phyloP scores from a whole-genome alignment of 37 sponge, comb jelly and placozoan genomes.

The Axinella damicornis region DNA sequence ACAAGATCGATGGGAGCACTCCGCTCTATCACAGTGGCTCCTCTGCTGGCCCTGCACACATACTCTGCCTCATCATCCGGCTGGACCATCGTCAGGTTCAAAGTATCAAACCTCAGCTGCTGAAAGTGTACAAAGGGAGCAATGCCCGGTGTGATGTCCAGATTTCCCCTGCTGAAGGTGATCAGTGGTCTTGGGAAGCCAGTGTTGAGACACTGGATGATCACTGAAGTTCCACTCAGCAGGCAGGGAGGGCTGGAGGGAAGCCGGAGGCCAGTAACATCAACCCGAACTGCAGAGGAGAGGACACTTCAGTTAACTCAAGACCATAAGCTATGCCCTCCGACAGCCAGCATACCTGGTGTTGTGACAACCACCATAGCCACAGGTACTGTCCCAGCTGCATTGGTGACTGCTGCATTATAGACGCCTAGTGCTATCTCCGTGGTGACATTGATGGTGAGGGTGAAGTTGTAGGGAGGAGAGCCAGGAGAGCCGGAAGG shows the following conservation, averaged over 20 bases:
- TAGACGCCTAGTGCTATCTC: slow-evolving; percentile 28
- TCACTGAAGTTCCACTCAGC: slow-evolving; percentile 1
- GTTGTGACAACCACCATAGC: slow-evolving; percentile 2
- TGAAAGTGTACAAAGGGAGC: background rate
- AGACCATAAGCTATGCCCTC: too few species aligned
- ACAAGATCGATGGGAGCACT: background rate
- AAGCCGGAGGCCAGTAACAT: background rate
- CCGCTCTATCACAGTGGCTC: too few species aligned
- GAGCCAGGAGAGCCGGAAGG: background rate
- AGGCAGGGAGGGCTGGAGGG: slow-evolving; percentile 9
- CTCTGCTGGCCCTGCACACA: background rate
- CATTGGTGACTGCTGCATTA: slow-evolving; percentile 24
- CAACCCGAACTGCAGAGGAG: background rate
- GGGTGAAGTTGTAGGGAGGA: slow-evolving; percentile 17
- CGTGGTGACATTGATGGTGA: slow-evolving; percentile 10
- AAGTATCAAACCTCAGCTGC: background rate
- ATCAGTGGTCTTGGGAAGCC: slow-evolving; percentile 46
- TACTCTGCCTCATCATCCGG: background rate
- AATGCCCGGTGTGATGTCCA: background rate
- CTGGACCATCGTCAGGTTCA: too few species aligned
- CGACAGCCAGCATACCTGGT: slow-evolving; percentile 7
- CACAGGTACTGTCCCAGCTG: background rate
- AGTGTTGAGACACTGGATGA: slow-evolving; percentile 30
- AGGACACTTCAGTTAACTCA: too few species aligned
- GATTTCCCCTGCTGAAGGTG: background rate